phyloP scores from a whole-genome alignment of 2,113 vertebrate genomes.

The Xenus cinereus region DNA sequence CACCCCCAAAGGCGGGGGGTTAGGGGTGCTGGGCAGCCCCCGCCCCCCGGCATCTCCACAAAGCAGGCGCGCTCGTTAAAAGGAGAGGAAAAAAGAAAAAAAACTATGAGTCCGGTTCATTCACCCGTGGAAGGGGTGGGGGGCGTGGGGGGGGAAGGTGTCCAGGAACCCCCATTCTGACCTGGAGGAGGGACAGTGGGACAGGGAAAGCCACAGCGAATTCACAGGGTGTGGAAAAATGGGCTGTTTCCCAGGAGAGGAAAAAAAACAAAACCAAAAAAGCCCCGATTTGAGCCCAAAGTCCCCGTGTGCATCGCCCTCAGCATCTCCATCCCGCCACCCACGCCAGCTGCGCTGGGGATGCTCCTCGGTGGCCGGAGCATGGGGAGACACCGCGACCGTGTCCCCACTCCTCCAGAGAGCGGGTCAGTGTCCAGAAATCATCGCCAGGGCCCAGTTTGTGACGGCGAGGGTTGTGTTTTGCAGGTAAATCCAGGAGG shows the following conservation, averaged over 20 bases:
- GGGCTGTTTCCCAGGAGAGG: neutral
- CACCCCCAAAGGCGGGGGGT: too few species aligned
- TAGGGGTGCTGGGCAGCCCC: too few species aligned
- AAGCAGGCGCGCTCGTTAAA: too few species aligned
- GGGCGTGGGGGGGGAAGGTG: neutral
- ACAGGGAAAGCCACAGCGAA: neutral
- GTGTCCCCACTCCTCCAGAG: rapidly evolving
- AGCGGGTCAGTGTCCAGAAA: constrained; percentile 77
- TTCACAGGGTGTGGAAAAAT: neutral
- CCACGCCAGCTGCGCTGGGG: neutral
- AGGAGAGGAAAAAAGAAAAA: neutral
- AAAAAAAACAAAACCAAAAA: too few species aligned
- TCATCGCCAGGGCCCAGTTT: constrained; percentile 84
- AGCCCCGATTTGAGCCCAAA: neutral
- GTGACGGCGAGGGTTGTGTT: constrained; percentile 81
- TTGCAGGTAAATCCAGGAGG: constrained; percentile 86
- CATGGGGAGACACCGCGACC: rapidly evolving
- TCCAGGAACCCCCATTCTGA: neutral
- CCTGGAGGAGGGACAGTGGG: neutral
- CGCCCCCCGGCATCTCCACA: too few species aligned
- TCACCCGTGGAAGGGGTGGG: neutral
- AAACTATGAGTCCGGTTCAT: neutral
- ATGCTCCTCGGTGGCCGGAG: rapidly evolving
- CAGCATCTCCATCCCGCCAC: rapidly evolving
- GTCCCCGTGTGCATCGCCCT: neutral